Evolutionary conservation across 2,797 vertebrate genomes (phyloP).

Genomic region (Setipinna tenuifilis): DNA sequence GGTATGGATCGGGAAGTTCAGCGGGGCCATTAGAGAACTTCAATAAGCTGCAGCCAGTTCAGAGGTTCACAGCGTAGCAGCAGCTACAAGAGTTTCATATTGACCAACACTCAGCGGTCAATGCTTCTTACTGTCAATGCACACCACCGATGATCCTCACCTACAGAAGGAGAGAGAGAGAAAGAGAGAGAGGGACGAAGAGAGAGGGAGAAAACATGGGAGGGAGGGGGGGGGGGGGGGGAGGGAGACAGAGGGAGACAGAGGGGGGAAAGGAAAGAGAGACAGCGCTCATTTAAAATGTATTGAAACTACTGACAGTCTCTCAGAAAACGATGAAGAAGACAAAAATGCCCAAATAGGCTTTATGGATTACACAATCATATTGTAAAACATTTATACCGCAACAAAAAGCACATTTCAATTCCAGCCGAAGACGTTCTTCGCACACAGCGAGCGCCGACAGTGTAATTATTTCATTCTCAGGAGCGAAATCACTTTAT

Average conservation of each 20-base stretch:
- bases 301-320: conserved; percentile 17
- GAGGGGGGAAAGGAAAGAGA: background rate
- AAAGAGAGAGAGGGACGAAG: too few relatives aligned
- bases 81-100: background rate
- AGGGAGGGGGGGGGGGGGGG: too few relatives aligned
- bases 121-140: conserved; percentile 21
- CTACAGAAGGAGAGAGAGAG: too few relatives aligned
- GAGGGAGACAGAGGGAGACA: too few relatives aligned
- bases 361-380: conserved; percentile 24
- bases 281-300: conserved; percentile 20
- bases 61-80: background rate
- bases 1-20: background rate
- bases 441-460: conserved; percentile 59
- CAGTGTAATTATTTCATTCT: conserved; percentile 79
- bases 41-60: conserved; percentile 4
- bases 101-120: conserved; percentile 19
- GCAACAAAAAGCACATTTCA: conserved; percentile 66
- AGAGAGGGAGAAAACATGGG: too few relatives aligned
- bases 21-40: conserved; percentile 1
- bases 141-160: too few relatives aligned
- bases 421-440: conserved; percentile 72
- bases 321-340: background rate
- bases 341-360: conserved; percentile 12
- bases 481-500: conserved; percentile 76
- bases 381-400: conserved; percentile 55